Percentiles rank a stretch among this genome's conserved stretches.
Conservation (phyloP, 2,888 invertebrate species). For the Himalopsyche kuldschensis region DNA sequence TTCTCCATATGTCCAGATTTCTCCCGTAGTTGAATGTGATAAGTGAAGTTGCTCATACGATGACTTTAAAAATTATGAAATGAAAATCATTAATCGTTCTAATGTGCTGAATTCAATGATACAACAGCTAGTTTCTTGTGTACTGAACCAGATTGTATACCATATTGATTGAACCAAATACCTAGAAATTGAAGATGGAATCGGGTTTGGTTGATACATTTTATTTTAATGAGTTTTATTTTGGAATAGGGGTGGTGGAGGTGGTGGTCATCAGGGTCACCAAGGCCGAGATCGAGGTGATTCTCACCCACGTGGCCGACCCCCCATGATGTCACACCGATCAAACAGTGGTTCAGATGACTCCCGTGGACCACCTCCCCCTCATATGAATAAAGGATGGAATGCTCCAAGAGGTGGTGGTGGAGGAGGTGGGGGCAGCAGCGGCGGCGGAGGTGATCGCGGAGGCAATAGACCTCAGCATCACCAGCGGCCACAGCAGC, state of each 20-base stretch:
- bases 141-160: no score
- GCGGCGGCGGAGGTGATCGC: not conserved
- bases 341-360: not conserved
- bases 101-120: no score
- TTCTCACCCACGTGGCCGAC: conserved; percentile 8
- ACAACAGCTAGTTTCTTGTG: no score
- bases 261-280: not conserved
- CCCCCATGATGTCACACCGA: not conserved
- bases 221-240: no score
- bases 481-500: conserved; percentile 29
- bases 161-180: no score
- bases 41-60: no score
- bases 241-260: not conserved
- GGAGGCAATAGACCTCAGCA: not conserved
- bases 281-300: not conserved
- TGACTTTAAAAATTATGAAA: no score
- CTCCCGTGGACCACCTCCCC: conserved; percentile 8
- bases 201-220: no score
- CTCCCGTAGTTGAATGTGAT: no score
- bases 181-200: no score
- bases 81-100: no score
- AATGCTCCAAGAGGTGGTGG: conserved; percentile 17
- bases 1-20: no score
- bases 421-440: not conserved
- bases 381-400: not conserved